A percentile compares a stretch with the other conserved stretches of the same genome.
These are phyloP conservation scores for Cavia aperea DNA, from an alignment of 2,113 vertebrate genomes.

Conservation along the genomic window DNA sequence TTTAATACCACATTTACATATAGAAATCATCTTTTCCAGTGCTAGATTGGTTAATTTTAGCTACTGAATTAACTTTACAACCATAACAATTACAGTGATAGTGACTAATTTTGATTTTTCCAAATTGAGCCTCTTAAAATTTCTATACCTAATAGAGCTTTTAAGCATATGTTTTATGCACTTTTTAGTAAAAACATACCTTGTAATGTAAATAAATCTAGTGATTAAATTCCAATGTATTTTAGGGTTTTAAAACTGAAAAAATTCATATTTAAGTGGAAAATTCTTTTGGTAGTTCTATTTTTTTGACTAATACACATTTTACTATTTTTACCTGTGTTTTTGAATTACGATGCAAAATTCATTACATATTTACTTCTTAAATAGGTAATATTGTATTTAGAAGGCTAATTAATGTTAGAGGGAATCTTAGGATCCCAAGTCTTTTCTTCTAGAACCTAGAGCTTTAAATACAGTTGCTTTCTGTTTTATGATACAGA, in stretches of 20 bases:
- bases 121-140: slow-evolving; percentile 42
- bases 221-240: not conserved
- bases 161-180: slow-evolving; percentile 16
- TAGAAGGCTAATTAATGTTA: not conserved
- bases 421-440: not conserved
- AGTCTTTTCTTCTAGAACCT: not conserved
- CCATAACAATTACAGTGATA: slow-evolving; percentile 40
- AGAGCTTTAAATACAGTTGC: not conserved
- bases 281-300: not conserved
- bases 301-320: not conserved
- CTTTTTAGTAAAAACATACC: slow-evolving; percentile 1
- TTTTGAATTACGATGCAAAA: not conserved
- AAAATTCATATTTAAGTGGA: not conserved
- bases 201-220: slow-evolving; percentile 32
- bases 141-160: slow-evolving; percentile 19
- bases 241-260: not conserved
- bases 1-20: slow-evolving; percentile 63
- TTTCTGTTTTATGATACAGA: not conserved
- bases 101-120: slow-evolving; percentile 54
- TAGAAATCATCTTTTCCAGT: slow-evolving; percentile 48
- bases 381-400: not conserved
- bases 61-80: slow-evolving; percentile 57
- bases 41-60: slow-evolving; percentile 60
- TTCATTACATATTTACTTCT: not conserved
- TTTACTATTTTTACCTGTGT: not conserved